Base-by-base conservation (phyloP, 2,113 vertebrate species). In the Proterorhinus semilunaris region DNA sequence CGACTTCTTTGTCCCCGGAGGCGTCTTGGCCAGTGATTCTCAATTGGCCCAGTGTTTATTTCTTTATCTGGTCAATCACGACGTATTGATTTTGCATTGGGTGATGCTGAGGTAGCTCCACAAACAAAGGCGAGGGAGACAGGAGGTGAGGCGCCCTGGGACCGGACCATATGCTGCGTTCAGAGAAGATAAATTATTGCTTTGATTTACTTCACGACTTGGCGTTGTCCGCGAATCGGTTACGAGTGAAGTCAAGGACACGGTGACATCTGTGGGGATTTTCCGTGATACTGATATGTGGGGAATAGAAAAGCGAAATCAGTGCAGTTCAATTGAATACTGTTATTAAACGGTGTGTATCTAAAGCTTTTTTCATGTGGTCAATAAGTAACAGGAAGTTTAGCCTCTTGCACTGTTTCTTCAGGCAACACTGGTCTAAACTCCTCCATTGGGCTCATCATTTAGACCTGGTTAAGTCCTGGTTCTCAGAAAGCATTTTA, bases 81-180 rank as follows among this genome's bases (percentile, higher is more conserved):
- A 74, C 52, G 52, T 72, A 87, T 87, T 83, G 87, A 85, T 87
- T 86, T 76, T 72, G 69, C 53, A 75, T 82, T 71, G 78, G 50
- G 74, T 69, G 82, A 81, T 66, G 43, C 64, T 63, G 73, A 69
- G 74, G 66, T 62, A 47, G 58, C 61, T 78, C 69, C 72, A 73
- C 66, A 65, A 54, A 61, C 72, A 69, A 53, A 58, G 27, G 11
- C 65, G 69, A 42, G 58, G 64, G 58, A 69, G 66, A 16, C 58
- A 63, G 65, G 54, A 8, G 57, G 45, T 48, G 49, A n/a, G 15
- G n/a, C 48, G 69, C 17, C 69, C 54, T 50, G 61, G 53, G 57
- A 64, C 46, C 8, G 50, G 7, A 13, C 62, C 70, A 62, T 57
- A 72, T 59, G 42, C 49, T 57, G 67, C 66, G 58, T 57, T 54